Conservation (phyloP, 2,113 vertebrate genomes). For the Porphyrio hochstetteri region DNA sequence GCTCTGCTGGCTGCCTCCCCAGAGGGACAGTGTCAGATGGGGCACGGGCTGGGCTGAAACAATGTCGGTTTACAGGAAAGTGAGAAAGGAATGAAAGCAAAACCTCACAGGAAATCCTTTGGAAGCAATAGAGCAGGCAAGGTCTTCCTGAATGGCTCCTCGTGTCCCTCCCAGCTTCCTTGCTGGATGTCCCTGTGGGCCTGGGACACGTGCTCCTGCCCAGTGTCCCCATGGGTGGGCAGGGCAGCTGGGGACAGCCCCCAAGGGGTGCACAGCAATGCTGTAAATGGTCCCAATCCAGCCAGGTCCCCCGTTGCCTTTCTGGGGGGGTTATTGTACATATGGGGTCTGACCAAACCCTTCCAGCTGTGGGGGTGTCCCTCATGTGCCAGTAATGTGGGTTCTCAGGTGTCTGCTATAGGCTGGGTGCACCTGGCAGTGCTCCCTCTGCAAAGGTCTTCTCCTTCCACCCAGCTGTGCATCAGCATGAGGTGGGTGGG, state of each 20-base stretch:
- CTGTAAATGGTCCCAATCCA: not conserved
- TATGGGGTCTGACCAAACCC: not conserved
- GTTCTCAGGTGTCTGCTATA: not conserved
- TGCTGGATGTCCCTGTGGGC: not conserved
- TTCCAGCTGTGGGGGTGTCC: not conserved
- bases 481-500: not conserved
- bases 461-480: not conserved
- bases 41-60: not conserved
- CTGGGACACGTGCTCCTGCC: not conserved
- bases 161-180: slow-evolving; percentile 14
- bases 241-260: not conserved
- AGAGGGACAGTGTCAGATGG: not conserved
- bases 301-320: not conserved
- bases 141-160: slow-evolving; percentile 72
- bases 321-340: not conserved
- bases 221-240: not conserved
- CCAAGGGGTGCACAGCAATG: not conserved
- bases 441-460: not conserved
- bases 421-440: not conserved
- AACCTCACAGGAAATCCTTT: slow-evolving; percentile 73
- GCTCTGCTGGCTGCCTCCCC: not conserved
- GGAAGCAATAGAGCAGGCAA: slow-evolving; percentile 71
- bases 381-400: not conserved
- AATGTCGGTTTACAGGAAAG: not conserved
- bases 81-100: slow-evolving; percentile 28